phyloP scores from a whole-genome alignment of 2,888 invertebrate species.

The Metopia argyrocephala region DNA sequence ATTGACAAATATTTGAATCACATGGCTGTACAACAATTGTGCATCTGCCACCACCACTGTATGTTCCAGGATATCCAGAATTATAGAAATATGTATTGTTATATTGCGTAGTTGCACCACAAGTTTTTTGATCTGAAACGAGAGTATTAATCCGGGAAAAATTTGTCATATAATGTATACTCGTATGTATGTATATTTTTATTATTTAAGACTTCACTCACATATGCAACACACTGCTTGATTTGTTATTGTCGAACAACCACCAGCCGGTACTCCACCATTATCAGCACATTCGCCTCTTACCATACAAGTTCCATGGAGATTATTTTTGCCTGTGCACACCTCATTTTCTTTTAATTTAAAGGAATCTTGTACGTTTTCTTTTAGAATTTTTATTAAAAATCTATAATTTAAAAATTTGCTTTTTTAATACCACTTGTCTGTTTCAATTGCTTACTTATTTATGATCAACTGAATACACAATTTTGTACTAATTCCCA shows the following conservation, averaged over 20 bases:
- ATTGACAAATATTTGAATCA: constrained; percentile 81
- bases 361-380: no score
- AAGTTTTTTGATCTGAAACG: constrained; percentile 83
- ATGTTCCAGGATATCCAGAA: constrained; percentile 86
- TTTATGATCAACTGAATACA: no score
- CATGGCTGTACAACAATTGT: constrained; percentile 85
- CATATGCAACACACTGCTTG: constrained; percentile 91
- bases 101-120: constrained; percentile 84
- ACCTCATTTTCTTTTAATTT: no score
- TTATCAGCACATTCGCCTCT: constrained; percentile 85
- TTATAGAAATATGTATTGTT: constrained; percentile 93
- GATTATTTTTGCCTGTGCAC: constrained; percentile 83
- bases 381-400: no score
- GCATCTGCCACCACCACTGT: constrained; percentile 85
- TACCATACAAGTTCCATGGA: constrained; percentile 88
- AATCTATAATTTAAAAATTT: no score
- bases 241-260: constrained; percentile 83
- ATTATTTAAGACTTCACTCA: constrained; percentile 78
- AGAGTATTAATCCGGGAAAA: no score
- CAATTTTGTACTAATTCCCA: no score
- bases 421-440: no score
- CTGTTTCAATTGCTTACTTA: no score
- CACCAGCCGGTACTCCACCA: constrained; percentile 85
- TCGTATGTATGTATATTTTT: no score
- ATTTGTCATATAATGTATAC: no score